Evolutionary conservation across 2,113 vertebrate species (phyloP).

Genomic region (Blennius ocellaris): DNA sequence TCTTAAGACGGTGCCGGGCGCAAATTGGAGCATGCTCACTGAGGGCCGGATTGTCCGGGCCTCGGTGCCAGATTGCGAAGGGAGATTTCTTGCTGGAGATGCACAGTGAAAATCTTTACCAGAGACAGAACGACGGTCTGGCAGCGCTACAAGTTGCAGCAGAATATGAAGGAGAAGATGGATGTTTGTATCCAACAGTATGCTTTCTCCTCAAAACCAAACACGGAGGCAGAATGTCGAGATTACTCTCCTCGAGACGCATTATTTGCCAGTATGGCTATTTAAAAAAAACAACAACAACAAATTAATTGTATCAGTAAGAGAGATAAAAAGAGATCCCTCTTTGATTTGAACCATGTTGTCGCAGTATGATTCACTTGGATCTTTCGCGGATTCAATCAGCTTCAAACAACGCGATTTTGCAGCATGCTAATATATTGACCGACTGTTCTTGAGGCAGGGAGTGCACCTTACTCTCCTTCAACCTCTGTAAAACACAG

Average conservation of each 20-base stretch:
- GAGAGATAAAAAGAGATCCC: neutral
- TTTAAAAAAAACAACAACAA: constrained; percentile 11
- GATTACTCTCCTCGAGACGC: constrained; percentile 1
- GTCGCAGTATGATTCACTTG: no score
- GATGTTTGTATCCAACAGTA: constrained; percentile 28
- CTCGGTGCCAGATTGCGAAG: constrained; percentile 6
- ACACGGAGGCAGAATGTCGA: constrained; percentile 26
- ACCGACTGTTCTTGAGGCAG: no score
- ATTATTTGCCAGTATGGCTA: neutral
- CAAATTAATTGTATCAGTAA: neutral
- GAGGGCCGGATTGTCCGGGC: constrained; percentile 22
- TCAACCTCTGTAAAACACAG: constrained; percentile 29
- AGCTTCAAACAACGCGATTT: no score
- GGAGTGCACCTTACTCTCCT: constrained; percentile 6
- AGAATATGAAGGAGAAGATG: constrained; percentile 13
- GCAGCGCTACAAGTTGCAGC: constrained; percentile 19
- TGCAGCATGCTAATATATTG: no score
- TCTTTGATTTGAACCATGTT: no score
- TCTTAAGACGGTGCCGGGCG: constrained; percentile 33
- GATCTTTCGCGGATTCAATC: no score
- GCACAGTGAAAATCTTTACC: constrained; percentile 15
- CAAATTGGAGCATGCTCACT: constrained; percentile 19
- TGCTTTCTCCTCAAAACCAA: constrained; percentile 25
- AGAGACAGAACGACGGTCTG: constrained; percentile 29
- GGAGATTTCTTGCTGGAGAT: constrained; percentile 4